Conservation (phyloP, 1,140 invertebrate species). For the Cataglyphis hispanica region DNA sequence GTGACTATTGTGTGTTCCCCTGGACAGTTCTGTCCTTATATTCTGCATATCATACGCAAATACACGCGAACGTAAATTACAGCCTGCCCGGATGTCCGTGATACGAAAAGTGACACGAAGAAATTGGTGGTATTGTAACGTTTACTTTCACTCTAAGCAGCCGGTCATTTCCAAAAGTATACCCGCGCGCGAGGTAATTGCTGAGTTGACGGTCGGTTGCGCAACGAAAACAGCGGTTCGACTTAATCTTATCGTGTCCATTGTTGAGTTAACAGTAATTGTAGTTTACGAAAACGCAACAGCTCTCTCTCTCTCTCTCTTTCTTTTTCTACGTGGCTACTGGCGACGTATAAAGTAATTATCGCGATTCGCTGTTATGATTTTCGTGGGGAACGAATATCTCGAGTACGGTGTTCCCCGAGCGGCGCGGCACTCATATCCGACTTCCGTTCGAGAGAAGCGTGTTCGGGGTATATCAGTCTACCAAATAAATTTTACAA, state of each 20-base stretch:
- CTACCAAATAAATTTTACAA: slow-evolving; percentile 7
- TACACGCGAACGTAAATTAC: slow-evolving; percentile 26
- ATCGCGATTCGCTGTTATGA: slow-evolving; percentile 58
- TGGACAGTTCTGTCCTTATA: background rate
- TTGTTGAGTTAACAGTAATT: slow-evolving; percentile 72
- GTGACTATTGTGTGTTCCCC: background rate
- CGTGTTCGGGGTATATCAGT: background rate
- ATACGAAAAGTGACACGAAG: slow-evolving; percentile 49
- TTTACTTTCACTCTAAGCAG: slow-evolving; percentile 70
- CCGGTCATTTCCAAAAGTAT: slow-evolving; percentile 62
- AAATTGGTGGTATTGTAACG: slow-evolving; percentile 55
- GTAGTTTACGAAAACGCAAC: slow-evolving; percentile 57
- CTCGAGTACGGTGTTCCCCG: background rate
- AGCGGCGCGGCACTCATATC: background rate
- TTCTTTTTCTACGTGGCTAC: slow-evolving; percentile 56
- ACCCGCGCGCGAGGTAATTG: slow-evolving; percentile 65
- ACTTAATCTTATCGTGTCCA: slow-evolving; percentile 63
- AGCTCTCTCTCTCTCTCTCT: background rate
- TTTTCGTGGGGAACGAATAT: slow-evolving; percentile 43
- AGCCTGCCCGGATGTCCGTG: slow-evolving; percentile 25
- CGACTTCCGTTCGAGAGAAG: slow-evolving; percentile 22
- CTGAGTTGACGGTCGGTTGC: slow-evolving; percentile 66
- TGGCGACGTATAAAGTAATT: slow-evolving; percentile 65
- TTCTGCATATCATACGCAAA: background rate
- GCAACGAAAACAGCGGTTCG: slow-evolving; percentile 62